Percentiles rank a stretch among this genome's conserved stretches.
These are phyloP conservation scores for Polyploca ridens DNA, from an alignment of 2,888 invertebrate species.

Conservation along the genomic window DNA sequence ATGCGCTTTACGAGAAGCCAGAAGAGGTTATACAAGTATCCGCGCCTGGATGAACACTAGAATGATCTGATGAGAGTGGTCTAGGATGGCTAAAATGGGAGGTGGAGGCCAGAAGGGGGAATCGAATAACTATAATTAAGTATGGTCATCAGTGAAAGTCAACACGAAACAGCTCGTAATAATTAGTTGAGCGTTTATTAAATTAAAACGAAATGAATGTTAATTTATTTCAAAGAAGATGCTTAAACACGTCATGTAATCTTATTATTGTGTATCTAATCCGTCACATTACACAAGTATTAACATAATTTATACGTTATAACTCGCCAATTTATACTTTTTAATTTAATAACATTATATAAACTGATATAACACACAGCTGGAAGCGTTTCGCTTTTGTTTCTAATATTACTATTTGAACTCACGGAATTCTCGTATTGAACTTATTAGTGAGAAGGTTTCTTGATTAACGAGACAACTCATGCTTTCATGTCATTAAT, in stretches of 20 bases:
- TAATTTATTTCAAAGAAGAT: neutral
- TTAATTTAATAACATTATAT: constrained; percentile 30
- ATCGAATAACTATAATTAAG: neutral
- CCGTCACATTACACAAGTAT: constrained; percentile 29
- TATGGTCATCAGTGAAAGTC: constrained; percentile 2
- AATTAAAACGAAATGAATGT: constrained; percentile 8
- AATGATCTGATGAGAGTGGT: no score
- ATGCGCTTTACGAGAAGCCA: no score
- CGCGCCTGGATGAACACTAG: no score
- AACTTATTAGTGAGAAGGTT: neutral
- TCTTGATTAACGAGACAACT: no score
- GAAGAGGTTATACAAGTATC: no score
- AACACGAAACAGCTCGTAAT: neutral
- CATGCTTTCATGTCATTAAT: no score
- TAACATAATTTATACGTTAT: constrained; percentile 32
- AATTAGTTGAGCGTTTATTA: neutral
- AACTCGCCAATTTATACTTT: constrained; percentile 18
- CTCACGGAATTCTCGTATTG: neutral
- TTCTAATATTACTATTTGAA: neutral
- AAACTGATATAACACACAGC: constrained; percentile 1
- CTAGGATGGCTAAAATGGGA: no score
- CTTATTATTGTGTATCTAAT: constrained; percentile 18
- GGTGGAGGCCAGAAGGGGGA: no score
- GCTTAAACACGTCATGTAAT: constrained; percentile 2
- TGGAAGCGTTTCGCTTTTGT: neutral